These are phyloP conservation scores for Drosophila aldrichi DNA, from an alignment of 2,888 invertebrate genomes.

Conservation along the genomic window DNA sequence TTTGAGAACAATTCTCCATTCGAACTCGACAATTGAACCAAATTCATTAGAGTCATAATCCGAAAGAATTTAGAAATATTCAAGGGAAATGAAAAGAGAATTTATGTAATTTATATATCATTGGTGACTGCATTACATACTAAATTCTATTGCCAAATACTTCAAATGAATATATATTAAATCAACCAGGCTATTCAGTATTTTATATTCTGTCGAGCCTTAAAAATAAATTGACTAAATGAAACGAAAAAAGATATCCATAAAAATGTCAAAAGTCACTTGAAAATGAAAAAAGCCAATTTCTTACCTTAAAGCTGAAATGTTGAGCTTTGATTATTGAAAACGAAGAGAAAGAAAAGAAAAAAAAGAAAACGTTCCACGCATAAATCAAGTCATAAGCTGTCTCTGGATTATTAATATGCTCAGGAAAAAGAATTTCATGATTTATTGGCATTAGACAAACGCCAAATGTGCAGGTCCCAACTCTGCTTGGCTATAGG, in stretches of 20 bases:
- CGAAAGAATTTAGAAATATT: no score
- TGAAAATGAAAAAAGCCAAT: background rate
- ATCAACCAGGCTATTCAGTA: no score
- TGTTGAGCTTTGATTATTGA: conserved; percentile 36
- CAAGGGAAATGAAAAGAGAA: no score
- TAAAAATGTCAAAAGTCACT: conserved; percentile 26
- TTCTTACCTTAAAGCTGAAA: conserved; percentile 28
- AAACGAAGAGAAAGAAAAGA: conserved; percentile 16
- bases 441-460: conserved; percentile 67
- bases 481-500: conserved; percentile 4
- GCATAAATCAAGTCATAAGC: conserved; percentile 68
- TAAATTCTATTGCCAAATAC: no score
- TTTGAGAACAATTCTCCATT: background rate
- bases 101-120: no score
- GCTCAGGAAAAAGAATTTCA: conserved; percentile 51
- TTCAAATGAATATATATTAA: no score
- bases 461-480: conserved; percentile 36
- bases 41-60: no score
- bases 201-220: background rate
- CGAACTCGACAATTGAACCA: no score
- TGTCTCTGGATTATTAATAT: conserved; percentile 72
- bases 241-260: background rate
- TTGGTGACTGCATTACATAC: no score
- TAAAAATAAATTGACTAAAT: conserved; percentile 2
- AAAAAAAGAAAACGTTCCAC: conserved; percentile 1